Evolutionary conservation across 2,113 vertebrate genomes (phyloP), one percentile per base, ranked within the genome.

Genomic region (Tamias sibiricus): DNA sequence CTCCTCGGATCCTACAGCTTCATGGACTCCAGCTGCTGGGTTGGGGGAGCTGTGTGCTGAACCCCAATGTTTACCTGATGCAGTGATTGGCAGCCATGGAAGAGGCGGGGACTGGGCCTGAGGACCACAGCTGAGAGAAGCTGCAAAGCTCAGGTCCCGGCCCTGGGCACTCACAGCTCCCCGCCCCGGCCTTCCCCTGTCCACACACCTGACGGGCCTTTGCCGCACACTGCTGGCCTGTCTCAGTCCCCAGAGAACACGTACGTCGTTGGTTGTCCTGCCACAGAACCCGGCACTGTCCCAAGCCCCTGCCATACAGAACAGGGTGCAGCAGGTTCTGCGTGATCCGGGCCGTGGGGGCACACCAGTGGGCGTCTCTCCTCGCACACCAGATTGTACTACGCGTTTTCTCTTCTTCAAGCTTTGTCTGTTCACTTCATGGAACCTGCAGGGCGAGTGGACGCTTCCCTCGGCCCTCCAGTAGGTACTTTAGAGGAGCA

Each of bases 81-180:
- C 10, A 17, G 66, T 14, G 3, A 1, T 35, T 16, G 14, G 3
- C 13, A 19, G 24, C 37, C 2, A 1, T 26, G 30, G 44, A n/a
- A 13, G 17, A 22, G 16, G 35, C 52, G 1, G 6, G 16, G 26
- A 26, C 26, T 10, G 47, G 32, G 2, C 64, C 64, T 12, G 24
- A 10, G 2, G 2, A 22, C 59, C 10, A 2, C 10, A 26, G 24
- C 59, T 28, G 59, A 26, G 57, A 24, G 59, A 26, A 62, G 59
- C 59, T 24, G 19, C 22, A 17, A 57, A 57, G 54, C 54, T 6
- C 54, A 20, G 54, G 54, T 5, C 54, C 54, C n/a, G n/a, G 1
- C 54, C 54, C 19, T 57, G 0, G 54, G 13, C 47, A 49, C 11
- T 12, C 47, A 49, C 47, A 5, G 47, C 47, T 52, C 13, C 49